These are phyloP conservation scores for Stictonetta naevosa DNA, from an alignment of 2,113 vertebrate species.

Conservation along the genomic window DNA sequence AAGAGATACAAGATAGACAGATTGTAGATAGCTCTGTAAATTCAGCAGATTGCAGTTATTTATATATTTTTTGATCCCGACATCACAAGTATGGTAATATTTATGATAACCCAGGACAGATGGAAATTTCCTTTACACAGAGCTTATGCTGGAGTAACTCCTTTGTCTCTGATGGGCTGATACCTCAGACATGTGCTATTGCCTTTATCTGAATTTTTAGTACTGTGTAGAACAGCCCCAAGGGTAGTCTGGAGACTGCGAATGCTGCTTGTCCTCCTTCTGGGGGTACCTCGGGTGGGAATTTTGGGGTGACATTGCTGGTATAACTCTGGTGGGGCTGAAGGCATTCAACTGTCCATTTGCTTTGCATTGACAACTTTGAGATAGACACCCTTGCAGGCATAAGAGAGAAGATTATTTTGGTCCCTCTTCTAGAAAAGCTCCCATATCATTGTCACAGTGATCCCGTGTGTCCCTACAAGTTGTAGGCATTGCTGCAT, in stretches of 20 bases:
- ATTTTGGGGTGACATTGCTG: not conserved
- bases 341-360: not conserved
- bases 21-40: constrained; percentile 22
- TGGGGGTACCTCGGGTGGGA: not conserved
- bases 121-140: not conserved
- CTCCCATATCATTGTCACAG: not conserved
- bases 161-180: not conserved
- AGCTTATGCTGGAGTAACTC: not conserved
- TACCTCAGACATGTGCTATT: not conserved
- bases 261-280: not conserved
- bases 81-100: constrained; percentile 38
- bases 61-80: not conserved
- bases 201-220: not conserved
- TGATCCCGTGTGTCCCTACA: not conserved
- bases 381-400: not conserved
- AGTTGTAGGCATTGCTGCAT: not conserved
- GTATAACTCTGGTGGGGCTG: not conserved
- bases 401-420: not conserved
- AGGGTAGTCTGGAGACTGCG: not conserved
- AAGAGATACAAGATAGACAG: constrained; percentile 35
- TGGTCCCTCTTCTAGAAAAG: not conserved
- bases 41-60: constrained; percentile 33
- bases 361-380: not conserved
- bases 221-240: not conserved
- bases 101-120: constrained; percentile 55